Percentiles rank a stretch among this genome's conserved stretches.
Conservation (phyloP, 2,113 vertebrate species). For the Sterna hirundo region DNA sequence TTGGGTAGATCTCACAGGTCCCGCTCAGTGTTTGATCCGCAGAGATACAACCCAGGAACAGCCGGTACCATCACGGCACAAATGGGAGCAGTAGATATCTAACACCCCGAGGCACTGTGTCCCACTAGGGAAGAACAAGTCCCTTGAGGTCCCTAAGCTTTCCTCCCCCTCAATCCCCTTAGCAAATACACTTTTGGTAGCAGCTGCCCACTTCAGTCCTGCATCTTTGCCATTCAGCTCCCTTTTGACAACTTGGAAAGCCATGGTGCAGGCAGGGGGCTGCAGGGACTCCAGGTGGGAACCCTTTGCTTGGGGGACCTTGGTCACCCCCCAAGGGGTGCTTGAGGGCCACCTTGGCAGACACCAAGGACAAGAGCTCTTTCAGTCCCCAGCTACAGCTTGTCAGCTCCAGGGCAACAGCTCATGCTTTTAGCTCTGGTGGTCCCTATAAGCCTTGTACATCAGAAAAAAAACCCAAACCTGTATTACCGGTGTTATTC, state of each 20-base stretch:
- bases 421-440: background rate
- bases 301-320: background rate
- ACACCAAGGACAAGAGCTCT: background rate
- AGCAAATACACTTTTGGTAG: background rate
- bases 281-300: background rate
- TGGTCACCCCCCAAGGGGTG: rapidly evolving
- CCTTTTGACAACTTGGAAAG: background rate
- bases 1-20: background rate
- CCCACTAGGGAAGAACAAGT: background rate
- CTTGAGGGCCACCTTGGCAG: background rate
- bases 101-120: background rate
- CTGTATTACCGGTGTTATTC: background rate
- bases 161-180: background rate
- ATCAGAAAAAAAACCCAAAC: background rate
- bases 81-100: background rate
- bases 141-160: background rate
- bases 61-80: rapidly evolving
- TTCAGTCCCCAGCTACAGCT: background rate
- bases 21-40: rapidly evolving
- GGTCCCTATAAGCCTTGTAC: background rate
- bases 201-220: background rate
- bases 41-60: background rate
- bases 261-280: background rate
- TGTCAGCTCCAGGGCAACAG: background rate
- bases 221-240: background rate